Base-by-base conservation (phyloP, 1,140 invertebrate species). In the Rhopalosiphum padi region DNA sequence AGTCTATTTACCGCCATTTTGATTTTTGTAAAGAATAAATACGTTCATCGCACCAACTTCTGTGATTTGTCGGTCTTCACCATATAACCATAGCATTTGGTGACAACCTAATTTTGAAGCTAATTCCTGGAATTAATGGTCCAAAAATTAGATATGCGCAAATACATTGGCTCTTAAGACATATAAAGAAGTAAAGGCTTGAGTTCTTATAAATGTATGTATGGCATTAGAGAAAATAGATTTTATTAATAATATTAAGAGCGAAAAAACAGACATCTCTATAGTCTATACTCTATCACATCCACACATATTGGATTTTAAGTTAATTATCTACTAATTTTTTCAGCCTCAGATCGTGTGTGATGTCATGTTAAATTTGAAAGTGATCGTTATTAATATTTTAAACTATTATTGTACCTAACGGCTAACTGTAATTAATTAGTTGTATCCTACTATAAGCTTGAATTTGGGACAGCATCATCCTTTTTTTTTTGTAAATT, bases 41-140 rank as follows among this genome's bases (percentile, higher is more conserved):
- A 99, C 97, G 95, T 99, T 99, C 99, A 99, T 99, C 21, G 99
- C 98, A 82, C 99, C 99, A 87, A 98, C 99, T 96, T 99, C 99
- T 0, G 99, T 99, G 3, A 99, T 94, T 95, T 99, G 97, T 95
- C 99, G 97, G 95, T 99, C 97, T 9, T 98, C 97, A 21, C 99
- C 99, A 95, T 97, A 99, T 11, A 99, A 96, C 99, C 99, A 99
- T 18, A 99, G 95, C 7, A 99, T 98, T 96, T 99, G 99, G 94
- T 99, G 98, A 92, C 98, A 97, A 9, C 98, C 98, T 94, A 96
- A 96, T 93, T 97, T 96, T 11, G 96, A 96, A 1, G 99, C 99
- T 94, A 97, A 96, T 94, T 97, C 97, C 95, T 97, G 95, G 18
- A 94, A 94, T 90, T 23, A 93, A 30, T 41, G 23, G 41, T 60